Conservation (phyloP, 2,113 vertebrate genomes). For the Eurystomus gularis region DNA sequence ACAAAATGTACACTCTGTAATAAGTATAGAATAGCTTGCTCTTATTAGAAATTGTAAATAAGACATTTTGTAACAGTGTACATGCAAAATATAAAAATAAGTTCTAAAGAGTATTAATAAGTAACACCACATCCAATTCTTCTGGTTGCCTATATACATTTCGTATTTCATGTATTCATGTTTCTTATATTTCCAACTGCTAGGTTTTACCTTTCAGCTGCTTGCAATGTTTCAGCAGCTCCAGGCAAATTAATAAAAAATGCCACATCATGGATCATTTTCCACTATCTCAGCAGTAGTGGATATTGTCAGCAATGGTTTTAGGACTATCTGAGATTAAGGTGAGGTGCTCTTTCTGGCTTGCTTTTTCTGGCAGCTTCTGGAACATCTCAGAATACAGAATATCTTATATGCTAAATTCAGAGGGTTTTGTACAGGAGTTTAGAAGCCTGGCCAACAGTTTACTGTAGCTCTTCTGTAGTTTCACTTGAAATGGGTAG, state of each 20-base stretch:
- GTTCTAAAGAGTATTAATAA: background rate
- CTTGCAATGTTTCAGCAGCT: background rate
- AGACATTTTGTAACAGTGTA: background rate
- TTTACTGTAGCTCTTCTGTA: conserved; percentile 23
- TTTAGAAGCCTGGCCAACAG: conserved; percentile 6
- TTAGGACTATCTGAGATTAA: background rate
- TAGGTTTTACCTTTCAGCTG: conserved; percentile 1
- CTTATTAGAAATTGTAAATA: background rate
- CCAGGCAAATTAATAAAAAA: background rate
- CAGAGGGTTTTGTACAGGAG: background rate
- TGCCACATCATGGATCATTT: background rate
- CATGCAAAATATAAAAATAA: conserved; percentile 26
- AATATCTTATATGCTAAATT: conserved; percentile 27
- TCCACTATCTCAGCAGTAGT: background rate
- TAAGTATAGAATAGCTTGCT: background rate
- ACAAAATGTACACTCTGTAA: background rate
- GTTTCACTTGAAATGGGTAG: conserved; percentile 24
- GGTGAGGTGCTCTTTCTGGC: background rate
- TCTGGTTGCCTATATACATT: background rate
- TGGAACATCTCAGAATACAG: conserved; percentile 19
- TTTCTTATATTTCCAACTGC: background rate
- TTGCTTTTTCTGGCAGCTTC: conserved; percentile 12
- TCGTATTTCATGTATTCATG: background rate
- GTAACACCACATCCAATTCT: conserved; percentile 4
- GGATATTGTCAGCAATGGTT: background rate